phyloP scores from a whole-genome alignment of 2,797 vertebrate genomes.

The Cyprinella venusta region DNA sequence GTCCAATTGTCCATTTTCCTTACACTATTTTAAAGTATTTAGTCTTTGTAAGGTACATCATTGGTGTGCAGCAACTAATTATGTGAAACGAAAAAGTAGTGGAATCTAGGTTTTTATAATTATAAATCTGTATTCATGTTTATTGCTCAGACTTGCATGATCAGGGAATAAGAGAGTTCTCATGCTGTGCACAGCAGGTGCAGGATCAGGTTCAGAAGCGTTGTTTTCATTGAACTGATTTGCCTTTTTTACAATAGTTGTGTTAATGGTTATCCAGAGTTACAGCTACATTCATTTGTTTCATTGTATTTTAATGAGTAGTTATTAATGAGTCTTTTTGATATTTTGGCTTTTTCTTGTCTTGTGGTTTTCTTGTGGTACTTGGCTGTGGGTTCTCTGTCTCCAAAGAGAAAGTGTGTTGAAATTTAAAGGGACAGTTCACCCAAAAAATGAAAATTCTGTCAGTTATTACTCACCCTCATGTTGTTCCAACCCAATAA shows the following conservation, averaged over 20 bases:
- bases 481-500: no score
- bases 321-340: slow-evolving; percentile 10
- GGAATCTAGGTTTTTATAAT: not conserved
- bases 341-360: no score
- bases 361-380: not conserved
- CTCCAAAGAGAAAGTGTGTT: not conserved
- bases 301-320: not conserved
- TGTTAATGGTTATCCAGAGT: slow-evolving; percentile 1
- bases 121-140: not conserved
- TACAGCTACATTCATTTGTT: not conserved
- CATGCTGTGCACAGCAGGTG: slow-evolving; percentile 9
- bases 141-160: not conserved
- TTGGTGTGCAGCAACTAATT: no score
- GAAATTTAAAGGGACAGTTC: no score
- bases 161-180: not conserved
- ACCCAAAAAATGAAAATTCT: no score
- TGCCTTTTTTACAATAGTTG: not conserved
- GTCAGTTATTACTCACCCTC: no score
- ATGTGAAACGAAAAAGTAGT: no score
- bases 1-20: no score
- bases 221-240: slow-evolving; percentile 1
- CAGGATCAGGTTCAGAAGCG: slow-evolving; percentile 2
- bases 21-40: no score
- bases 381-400: not conserved
- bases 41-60: no score